Conservation (phyloP, 1,140 invertebrate genomes). For the Drosophila equinoxialis region DNA sequence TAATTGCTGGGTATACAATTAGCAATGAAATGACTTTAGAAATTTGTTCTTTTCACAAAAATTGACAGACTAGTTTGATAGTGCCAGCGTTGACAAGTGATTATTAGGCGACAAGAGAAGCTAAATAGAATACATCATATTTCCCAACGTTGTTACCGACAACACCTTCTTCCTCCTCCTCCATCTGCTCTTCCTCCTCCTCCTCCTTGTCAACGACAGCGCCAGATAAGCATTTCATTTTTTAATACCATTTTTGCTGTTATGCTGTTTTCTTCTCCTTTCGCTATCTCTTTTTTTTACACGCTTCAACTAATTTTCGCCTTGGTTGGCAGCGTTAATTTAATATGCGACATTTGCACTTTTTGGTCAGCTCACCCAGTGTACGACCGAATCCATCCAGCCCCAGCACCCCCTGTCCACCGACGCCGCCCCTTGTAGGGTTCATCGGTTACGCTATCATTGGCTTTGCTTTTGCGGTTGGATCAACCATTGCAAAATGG, state of each 20-base stretch:
- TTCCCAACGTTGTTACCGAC: neutral
- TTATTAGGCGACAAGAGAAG: slow-evolving; percentile 9
- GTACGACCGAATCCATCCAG: neutral
- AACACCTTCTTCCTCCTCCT: too few species aligned
- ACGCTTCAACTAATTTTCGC: slow-evolving; percentile 56
- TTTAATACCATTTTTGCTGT: slow-evolving; percentile 40
- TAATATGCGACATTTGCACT: slow-evolving; percentile 79
- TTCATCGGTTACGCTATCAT: slow-evolving; percentile 51
- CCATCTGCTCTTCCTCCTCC: neutral
- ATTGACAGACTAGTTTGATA: slow-evolving; percentile 49
- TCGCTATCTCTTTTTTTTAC: slow-evolving; percentile 22
- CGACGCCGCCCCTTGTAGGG: slow-evolving; percentile 4
- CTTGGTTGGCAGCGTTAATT: slow-evolving; percentile 61
- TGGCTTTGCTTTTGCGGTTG: slow-evolving; percentile 30
- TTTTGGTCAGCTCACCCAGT: slow-evolving; percentile 51
- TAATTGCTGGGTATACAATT: neutral
- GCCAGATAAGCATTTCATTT: slow-evolving; percentile 41
- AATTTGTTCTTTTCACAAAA: slow-evolving; percentile 7
- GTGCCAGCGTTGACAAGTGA: slow-evolving; percentile 56
- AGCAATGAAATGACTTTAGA: slow-evolving; percentile 25
- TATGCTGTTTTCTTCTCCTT: slow-evolving; percentile 24
- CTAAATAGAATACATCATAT: neutral
- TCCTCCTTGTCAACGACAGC: slow-evolving; percentile 16
- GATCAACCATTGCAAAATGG: neutral
- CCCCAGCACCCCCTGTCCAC: neutral